Conservation (phyloP, 2,888 invertebrate genomes). For the Geophilus truncorum region DNA sequence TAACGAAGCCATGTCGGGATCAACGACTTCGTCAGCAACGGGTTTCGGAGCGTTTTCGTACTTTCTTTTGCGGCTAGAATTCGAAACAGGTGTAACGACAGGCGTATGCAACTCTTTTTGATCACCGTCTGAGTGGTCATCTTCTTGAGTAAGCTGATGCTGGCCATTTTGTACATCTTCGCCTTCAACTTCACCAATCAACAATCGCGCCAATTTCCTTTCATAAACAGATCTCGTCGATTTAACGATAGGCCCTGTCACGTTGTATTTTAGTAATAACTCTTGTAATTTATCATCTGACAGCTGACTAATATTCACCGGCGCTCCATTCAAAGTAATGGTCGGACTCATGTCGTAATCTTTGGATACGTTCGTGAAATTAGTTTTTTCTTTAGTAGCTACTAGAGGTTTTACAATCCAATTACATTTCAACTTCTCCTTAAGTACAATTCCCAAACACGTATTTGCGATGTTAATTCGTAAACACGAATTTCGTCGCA, state of each 20-base stretch:
- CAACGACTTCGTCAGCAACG: not conserved
- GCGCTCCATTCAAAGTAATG: not conserved
- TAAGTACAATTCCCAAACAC: too few species aligned
- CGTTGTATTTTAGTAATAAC: not conserved
- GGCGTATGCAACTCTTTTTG: not conserved
- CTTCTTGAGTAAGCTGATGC: not conserved
- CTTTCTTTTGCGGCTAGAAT: not conserved
- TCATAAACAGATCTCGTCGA: not conserved
- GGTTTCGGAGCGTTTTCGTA: not conserved
- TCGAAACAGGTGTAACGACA: not conserved
- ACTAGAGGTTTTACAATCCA: too few species aligned
- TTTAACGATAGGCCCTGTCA: slow-evolving; percentile 20
- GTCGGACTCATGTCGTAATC: not conserved
- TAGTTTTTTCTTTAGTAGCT: not conserved
- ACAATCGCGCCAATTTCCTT: not conserved
- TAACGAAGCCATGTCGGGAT: not conserved
- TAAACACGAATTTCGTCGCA: too few species aligned
- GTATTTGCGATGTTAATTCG: too few species aligned
- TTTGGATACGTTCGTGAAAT: not conserved
- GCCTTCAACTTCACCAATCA: not conserved
- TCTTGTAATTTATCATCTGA: slow-evolving; percentile 25
- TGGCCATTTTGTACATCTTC: not conserved
- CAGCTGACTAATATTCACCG: not conserved
- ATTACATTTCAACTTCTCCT: too few species aligned
- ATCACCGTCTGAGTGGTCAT: slow-evolving; percentile 12